These are phyloP conservation scores for Cyclargus thomasi DNA, from an alignment of 1,140 invertebrate genomes.

Conservation along the genomic window DNA sequence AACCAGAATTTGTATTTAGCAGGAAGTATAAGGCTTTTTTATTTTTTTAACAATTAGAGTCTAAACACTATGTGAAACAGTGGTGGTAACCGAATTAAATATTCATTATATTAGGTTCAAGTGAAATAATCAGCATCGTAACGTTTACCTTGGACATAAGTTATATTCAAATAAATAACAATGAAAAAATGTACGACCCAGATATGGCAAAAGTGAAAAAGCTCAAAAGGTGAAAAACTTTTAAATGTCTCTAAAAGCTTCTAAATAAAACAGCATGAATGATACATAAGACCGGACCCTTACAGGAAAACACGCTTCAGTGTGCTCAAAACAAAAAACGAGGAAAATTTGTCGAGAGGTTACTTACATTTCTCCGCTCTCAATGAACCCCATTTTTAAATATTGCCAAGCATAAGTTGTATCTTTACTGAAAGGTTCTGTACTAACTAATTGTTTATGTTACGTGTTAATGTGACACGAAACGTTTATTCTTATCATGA, in stretches of 20 bases:
- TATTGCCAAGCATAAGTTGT: no score
- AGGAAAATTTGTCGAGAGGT: background rate
- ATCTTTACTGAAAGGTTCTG: no score
- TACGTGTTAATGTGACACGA: no score
- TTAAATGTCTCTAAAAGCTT: background rate
- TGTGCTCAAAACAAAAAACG: background rate
- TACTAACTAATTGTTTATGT: no score
- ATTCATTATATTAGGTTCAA: no score
- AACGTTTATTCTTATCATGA: no score
- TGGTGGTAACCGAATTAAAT: no score
- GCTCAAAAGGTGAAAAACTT: conserved; percentile 1
- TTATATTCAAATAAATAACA: background rate
- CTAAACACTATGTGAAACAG: no score
- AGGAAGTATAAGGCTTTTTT: no score
- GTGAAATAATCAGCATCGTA: no score
- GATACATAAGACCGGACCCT: background rate
- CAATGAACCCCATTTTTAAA: conserved; percentile 1
- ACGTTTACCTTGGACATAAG: background rate
- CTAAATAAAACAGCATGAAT: conserved; percentile 1
- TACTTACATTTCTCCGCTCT: background rate
- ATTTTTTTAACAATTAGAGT: no score
- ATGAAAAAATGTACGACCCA: background rate
- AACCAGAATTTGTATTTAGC: no score
- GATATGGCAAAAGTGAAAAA: background rate
- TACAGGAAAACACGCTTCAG: background rate